A percentile compares a stretch with the other conserved stretches of the same genome.
Conservation (phyloP, 2,888 invertebrate species). For the Dorcus hopei region DNA sequence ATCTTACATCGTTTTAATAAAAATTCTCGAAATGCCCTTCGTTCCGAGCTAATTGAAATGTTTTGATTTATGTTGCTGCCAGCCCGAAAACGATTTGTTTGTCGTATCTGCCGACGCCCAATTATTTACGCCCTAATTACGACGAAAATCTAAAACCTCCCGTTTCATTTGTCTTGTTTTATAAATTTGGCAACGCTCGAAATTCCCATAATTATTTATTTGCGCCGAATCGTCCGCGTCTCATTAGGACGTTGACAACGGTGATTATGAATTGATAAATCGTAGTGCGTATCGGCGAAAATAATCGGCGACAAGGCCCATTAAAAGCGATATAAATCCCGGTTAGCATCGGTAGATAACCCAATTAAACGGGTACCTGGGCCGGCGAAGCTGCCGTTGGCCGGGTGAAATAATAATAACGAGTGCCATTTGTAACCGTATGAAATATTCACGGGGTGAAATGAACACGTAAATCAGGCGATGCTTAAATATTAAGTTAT, state of each 20-base stretch:
- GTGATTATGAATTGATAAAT: slow-evolving; percentile 35
- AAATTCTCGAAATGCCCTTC: too few relatives aligned
- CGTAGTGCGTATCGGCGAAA: slow-evolving; percentile 33
- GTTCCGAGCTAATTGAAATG: too few relatives aligned
- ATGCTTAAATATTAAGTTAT: slow-evolving; percentile 7
- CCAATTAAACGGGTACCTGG: slow-evolving; percentile 37
- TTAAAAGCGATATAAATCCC: slow-evolving; percentile 43
- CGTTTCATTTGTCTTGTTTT: too few relatives aligned
- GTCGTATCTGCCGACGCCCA: too few relatives aligned
- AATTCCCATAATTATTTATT: too few relatives aligned
- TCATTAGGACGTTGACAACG: slow-evolving; percentile 8
- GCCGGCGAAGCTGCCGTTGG: slow-evolving; percentile 30
- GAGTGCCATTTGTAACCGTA: slow-evolving; percentile 42
- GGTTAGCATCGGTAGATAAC: slow-evolving; percentile 40
- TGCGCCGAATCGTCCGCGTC: background rate
- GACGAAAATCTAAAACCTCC: too few relatives aligned
- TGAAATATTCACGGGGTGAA: slow-evolving; percentile 42
- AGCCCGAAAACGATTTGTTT: too few relatives aligned
- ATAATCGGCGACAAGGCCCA: slow-evolving; percentile 42
- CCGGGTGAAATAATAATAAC: slow-evolving; percentile 42
- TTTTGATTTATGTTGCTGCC: too few relatives aligned
- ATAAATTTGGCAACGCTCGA: too few relatives aligned
- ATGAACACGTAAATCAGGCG: slow-evolving; percentile 36
- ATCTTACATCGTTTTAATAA: too few relatives aligned
- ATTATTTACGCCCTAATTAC: too few relatives aligned